Evolutionary conservation across 1,140 invertebrate genomes (phyloP).

Genomic region (Maniola jurtina): DNA sequence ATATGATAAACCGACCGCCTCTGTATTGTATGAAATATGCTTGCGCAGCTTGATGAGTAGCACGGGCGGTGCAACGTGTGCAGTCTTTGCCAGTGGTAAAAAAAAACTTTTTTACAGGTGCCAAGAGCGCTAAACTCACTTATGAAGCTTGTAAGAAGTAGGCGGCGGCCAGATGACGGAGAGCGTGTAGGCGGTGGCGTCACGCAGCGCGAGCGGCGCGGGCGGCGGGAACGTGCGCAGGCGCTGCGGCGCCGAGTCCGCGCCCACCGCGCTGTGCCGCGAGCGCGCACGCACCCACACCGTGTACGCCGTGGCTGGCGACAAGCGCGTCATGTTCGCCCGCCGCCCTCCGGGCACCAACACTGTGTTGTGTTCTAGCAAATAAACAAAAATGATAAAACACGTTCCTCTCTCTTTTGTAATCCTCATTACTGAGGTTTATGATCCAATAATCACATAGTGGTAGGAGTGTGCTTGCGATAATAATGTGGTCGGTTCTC

Average conservation of each 20-base stretch:
- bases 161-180: slow-evolving; percentile 82
- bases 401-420: no score
- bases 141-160: slow-evolving; percentile 46
- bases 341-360: slow-evolving; percentile 66
- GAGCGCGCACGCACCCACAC: slow-evolving; percentile 87
- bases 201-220: slow-evolving; percentile 79
- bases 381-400: background rate
- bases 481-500: no score
- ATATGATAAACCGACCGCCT: no score
- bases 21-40: no score
- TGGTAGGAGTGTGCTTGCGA: no score
- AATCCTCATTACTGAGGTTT: no score
- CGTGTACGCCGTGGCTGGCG: slow-evolving; percentile 82
- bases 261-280: slow-evolving; percentile 82
- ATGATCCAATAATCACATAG: no score
- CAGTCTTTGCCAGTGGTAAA: no score
- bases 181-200: slow-evolving; percentile 80
- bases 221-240: slow-evolving; percentile 86
- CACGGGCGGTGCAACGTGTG: no score
- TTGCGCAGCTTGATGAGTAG: no score
- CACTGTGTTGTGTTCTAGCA: slow-evolving; percentile 67
- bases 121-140: slow-evolving; percentile 35
- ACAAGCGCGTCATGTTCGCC: slow-evolving; percentile 53
- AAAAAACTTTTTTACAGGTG: no score
- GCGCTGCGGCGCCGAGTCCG: slow-evolving; percentile 80